These are phyloP conservation scores for Hippocampus barbouri DNA, from an alignment of 2,113 vertebrate species.

Conservation along the genomic window DNA sequence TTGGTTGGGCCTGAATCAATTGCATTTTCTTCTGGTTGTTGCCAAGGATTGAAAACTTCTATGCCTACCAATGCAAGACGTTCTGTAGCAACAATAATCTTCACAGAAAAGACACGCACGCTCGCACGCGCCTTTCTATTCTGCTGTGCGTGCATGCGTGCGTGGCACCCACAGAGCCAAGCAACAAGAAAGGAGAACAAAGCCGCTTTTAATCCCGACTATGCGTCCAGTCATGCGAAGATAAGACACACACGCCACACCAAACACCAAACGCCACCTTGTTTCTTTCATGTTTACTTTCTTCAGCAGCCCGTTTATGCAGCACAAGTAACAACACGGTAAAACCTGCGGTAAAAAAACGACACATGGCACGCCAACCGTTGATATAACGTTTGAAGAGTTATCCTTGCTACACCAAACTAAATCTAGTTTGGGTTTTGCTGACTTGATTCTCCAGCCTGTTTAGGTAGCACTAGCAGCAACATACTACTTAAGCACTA, in stretches of 20 bases:
- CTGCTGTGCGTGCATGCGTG: background rate
- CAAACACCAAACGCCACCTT: background rate
- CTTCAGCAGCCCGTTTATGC: background rate
- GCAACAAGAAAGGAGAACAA: constrained; percentile 40
- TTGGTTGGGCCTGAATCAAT: background rate
- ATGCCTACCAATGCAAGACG: background rate
- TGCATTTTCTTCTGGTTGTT: background rate
- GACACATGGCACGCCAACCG: background rate
- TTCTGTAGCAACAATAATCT: background rate
- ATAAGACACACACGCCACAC: constrained; percentile 9
- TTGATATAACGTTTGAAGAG: background rate
- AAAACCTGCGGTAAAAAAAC: background rate
- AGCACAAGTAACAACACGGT: background rate
- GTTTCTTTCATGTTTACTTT: background rate
- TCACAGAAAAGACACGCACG: background rate
- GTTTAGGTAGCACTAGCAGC: no score
- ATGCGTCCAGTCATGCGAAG: constrained; percentile 19
- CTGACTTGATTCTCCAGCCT: no score
- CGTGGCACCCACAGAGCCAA: constrained; percentile 28
- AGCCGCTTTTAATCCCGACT: constrained; percentile 52
- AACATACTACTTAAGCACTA: no score
- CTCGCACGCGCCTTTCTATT: background rate
- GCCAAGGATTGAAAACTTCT: background rate
- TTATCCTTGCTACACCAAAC: background rate
- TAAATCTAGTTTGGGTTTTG: background rate